These are phyloP conservation scores for Dicycla oo DNA, from an alignment of 2,888 invertebrate species.

Conservation along the genomic window DNA sequence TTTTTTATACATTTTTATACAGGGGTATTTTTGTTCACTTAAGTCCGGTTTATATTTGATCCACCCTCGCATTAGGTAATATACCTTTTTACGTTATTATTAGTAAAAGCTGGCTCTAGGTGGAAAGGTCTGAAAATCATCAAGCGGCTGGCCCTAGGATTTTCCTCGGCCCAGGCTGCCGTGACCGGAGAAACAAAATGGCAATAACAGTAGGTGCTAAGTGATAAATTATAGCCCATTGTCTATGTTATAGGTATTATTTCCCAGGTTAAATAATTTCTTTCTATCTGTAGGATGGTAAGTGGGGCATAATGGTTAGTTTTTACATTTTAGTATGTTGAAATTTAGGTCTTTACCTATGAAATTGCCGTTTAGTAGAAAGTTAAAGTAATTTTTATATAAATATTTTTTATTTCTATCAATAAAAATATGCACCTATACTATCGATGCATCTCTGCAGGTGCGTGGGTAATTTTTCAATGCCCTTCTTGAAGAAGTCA, in stretches of 20 bases:
- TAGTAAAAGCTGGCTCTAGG: neutral
- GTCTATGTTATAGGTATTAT: constrained; percentile 1
- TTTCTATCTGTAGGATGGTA: neutral
- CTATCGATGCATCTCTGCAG: too few species aligned
- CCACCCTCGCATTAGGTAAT: too few species aligned
- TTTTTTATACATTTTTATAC: too few species aligned
- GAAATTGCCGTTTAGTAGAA: too few species aligned
- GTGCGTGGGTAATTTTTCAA: too few species aligned
- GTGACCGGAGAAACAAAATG: constrained; percentile 4
- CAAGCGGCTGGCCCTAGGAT: too few species aligned
- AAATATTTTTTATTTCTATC: too few species aligned
- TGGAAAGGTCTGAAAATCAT: neutral
- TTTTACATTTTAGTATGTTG: neutral
- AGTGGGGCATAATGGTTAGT: neutral
- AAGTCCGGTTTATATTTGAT: too few species aligned
- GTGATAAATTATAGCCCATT: neutral
- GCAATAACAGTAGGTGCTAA: constrained; percentile 4
- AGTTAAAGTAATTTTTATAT: too few species aligned
- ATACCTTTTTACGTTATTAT: neutral
- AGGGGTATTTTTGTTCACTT: too few species aligned
- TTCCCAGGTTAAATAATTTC: neutral
- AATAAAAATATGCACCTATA: too few species aligned
- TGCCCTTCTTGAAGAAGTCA: too few species aligned
- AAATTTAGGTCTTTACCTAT: neutral
- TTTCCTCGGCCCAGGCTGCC: neutral